These are phyloP conservation scores for Theretra japonica DNA, from an alignment of 2,888 invertebrate genomes.

Conservation along the genomic window DNA sequence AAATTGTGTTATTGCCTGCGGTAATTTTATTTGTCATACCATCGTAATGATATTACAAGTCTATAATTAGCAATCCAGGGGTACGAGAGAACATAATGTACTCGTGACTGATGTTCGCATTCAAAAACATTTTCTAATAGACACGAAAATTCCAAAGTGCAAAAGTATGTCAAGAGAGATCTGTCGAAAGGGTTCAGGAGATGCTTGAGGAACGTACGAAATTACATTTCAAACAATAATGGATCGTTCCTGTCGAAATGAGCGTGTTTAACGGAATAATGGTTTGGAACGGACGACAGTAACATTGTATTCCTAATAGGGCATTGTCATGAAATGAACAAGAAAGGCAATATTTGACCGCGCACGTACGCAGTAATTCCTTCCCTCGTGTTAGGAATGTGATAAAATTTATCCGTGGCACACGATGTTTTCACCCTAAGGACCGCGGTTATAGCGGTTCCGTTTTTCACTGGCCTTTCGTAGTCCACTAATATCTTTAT, in stretches of 20 bases:
- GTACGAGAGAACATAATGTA: neutral
- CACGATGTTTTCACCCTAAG: conserved; percentile 5
- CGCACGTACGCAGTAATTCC: conserved; percentile 63
- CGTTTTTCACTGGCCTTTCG: neutral
- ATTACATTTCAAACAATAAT: conserved; percentile 49
- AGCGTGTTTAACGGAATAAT: conserved; percentile 49
- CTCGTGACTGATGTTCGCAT: neutral
- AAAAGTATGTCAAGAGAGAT: conserved; percentile 40
- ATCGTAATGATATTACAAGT: too few species aligned
- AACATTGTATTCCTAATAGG: conserved; percentile 69
- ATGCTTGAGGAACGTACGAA: conserved; percentile 34
- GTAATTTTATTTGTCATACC: too few species aligned
- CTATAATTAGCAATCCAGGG: too few species aligned
- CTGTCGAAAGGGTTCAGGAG: neutral
- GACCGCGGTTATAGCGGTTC: neutral
- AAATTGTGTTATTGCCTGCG: too few species aligned
- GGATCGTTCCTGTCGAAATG: conserved; percentile 48
- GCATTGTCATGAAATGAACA: conserved; percentile 67
- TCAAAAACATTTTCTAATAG: neutral
- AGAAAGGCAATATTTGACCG: conserved; percentile 66
- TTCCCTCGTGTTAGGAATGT: conserved; percentile 66
- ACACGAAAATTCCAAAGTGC: conserved; percentile 54
- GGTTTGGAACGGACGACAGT: conserved; percentile 41
- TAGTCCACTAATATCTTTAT: neutral
- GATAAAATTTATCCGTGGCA: conserved; percentile 70